Percentiles rank a stretch among this genome's conserved stretches.
These are phyloP conservation scores for Apodemia mormo DNA, from an alignment of 2,888 invertebrate species.

Conservation along the genomic window DNA sequence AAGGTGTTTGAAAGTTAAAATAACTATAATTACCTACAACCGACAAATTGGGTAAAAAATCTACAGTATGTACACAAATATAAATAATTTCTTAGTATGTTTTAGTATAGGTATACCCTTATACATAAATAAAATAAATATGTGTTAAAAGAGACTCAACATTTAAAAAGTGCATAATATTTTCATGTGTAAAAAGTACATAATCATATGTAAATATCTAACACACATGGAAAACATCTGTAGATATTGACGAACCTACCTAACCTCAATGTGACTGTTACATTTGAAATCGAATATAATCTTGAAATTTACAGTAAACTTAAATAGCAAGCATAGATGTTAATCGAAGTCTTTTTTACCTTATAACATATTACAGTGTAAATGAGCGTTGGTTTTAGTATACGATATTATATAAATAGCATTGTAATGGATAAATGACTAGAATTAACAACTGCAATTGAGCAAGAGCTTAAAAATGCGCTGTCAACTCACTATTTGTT, in stretches of 20 bases:
- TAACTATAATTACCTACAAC: too few species aligned
- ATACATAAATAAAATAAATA: neutral
- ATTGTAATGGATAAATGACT: neutral
- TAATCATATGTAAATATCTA: constrained; percentile 1
- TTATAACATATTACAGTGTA: neutral
- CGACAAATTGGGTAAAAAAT: too few species aligned
- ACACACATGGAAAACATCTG: neutral
- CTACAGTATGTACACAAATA: too few species aligned
- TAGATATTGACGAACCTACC: neutral
- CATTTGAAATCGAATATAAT: neutral
- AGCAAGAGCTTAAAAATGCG: too few species aligned
- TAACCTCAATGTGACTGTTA: constrained; percentile 1
- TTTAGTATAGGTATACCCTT: neutral
- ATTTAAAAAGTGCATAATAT: neutral
- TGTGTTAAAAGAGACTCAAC: neutral
- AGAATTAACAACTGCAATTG: neutral
- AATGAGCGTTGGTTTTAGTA: neutral
- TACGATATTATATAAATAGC: constrained; percentile 17
- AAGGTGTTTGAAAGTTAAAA: too few species aligned
- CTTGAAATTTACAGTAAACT: neutral
- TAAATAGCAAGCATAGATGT: neutral
- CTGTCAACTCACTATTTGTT: too few species aligned
- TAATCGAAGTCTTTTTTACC: neutral
- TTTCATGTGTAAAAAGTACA: neutral
- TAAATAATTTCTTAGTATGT: too few species aligned